These are phyloP conservation scores for Lordiphosa clarofinis DNA, from an alignment of 1,140 invertebrate species.

Conservation along the genomic window DNA sequence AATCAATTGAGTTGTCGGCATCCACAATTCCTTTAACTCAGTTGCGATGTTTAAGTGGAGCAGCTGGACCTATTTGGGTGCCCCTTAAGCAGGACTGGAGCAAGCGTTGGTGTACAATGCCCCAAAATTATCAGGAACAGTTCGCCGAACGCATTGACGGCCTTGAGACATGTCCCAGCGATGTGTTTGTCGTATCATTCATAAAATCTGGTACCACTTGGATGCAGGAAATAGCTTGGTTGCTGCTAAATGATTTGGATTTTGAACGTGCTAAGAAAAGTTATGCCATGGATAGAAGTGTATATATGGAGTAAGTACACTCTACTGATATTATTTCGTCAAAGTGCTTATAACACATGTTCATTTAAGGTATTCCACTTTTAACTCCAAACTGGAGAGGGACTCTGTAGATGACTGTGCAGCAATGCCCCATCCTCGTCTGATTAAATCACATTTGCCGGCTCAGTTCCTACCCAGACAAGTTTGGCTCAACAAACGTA, in stretches of 20 bases:
- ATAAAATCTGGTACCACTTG: slow-evolving; percentile 83
- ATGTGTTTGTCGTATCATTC: slow-evolving; percentile 81
- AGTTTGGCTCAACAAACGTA: no score
- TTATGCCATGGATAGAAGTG: slow-evolving; percentile 82
- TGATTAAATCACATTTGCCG: no score
- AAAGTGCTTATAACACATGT: no score
- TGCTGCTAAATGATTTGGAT: slow-evolving; percentile 83
- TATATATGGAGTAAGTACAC: slow-evolving; percentile 78
- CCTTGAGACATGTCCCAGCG: slow-evolving; percentile 73
- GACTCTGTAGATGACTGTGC: slow-evolving; percentile 13
- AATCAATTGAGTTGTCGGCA: slow-evolving; percentile 6
- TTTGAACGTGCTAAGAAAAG: slow-evolving; percentile 76
- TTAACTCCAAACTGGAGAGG: neutral
- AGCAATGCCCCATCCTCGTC: slow-evolving; percentile 2
- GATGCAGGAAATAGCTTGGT: slow-evolving; percentile 85
- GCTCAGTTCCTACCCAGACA: no score
- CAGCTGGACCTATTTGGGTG: slow-evolving; percentile 14
- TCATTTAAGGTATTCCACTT: neutral
- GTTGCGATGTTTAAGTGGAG: neutral
- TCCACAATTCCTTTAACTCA: neutral
- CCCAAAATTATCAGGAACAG: neutral
- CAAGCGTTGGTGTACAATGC: slow-evolving; percentile 22
- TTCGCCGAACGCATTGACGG: slow-evolving; percentile 13
- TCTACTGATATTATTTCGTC: neutral
- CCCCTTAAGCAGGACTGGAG: slow-evolving; percentile 22